A percentile compares a stretch with the other conserved stretches of the same genome.
Conservation (phyloP, 1,140 invertebrate species). For the Drosophila setifemur region DNA sequence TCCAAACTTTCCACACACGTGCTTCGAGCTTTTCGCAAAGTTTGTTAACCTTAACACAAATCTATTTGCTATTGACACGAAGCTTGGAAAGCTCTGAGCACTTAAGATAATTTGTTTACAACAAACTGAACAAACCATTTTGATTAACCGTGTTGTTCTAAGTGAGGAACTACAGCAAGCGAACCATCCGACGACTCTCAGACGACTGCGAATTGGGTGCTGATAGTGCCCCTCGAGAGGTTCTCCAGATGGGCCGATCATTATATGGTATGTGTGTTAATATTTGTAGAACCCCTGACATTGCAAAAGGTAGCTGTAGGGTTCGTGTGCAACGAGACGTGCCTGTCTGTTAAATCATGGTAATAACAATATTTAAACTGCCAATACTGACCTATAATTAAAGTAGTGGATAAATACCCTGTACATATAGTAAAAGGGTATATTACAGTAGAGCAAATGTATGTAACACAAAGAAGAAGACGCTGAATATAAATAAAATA, state of each 20-base stretch:
- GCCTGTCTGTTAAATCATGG: too few species aligned
- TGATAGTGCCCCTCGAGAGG: too few species aligned
- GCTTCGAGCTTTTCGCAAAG: neutral
- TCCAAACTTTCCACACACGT: neutral
- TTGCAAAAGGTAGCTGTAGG: too few species aligned
- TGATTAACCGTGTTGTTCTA: neutral
- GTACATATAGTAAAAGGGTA: too few species aligned
- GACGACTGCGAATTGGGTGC: neutral
- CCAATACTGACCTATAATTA: too few species aligned
- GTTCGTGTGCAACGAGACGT: too few species aligned
- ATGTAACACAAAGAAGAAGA: too few species aligned
- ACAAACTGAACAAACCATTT: constrained; percentile 9
- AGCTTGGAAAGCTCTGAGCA: neutral
- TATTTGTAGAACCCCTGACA: neutral
- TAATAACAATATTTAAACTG: too few species aligned
- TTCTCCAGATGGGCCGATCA: neutral
- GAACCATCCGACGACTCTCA: neutral
- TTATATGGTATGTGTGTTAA: neutral
- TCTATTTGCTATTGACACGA: neutral
- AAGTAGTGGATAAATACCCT: too few species aligned
- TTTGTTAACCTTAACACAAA: neutral
- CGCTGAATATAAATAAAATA: too few species aligned
- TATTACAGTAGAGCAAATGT: too few species aligned
- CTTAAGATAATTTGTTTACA: neutral
- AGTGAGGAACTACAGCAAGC: neutral